phyloP scores from a whole-genome alignment of 2,113 vertebrate species.

The Heloderma charlesbogerti region DNA sequence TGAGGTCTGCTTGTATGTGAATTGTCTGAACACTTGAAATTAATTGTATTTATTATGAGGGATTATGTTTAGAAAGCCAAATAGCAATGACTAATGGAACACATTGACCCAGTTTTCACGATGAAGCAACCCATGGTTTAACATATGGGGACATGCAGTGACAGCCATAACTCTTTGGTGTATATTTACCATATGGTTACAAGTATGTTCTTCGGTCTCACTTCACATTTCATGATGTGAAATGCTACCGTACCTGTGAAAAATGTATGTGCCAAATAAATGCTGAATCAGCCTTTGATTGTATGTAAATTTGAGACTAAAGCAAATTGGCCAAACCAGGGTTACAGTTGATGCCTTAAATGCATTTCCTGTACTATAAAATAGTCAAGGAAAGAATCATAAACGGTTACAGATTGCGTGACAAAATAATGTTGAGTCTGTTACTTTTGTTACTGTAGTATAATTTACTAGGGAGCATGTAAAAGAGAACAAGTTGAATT shows the following conservation, averaged over 20 bases:
- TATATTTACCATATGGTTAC: background rate
- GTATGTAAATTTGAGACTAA: background rate
- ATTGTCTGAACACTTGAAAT: background rate
- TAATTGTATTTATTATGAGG: background rate
- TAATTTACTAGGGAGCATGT: background rate
- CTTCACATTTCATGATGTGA: background rate
- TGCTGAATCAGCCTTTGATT: background rate
- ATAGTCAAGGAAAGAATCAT: background rate
- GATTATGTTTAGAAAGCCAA: background rate
- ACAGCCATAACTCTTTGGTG: background rate
- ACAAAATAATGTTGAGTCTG: background rate
- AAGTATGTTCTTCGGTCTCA: background rate
- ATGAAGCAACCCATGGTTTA: background rate
- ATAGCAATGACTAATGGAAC: background rate
- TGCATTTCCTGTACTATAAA: background rate
- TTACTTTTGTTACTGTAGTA: background rate
- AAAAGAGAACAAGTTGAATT: background rate
- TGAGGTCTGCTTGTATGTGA: background rate
- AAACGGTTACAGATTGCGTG: background rate
- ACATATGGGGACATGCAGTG: background rate
- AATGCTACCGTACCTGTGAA: background rate
- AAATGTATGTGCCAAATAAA: background rate
- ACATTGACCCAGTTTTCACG: too few relatives aligned
- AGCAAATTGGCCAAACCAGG: background rate
- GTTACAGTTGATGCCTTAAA: background rate